Evolutionary conservation across 2,113 vertebrate genomes (phyloP).

Genomic region (Bufo gargarizans): DNA sequence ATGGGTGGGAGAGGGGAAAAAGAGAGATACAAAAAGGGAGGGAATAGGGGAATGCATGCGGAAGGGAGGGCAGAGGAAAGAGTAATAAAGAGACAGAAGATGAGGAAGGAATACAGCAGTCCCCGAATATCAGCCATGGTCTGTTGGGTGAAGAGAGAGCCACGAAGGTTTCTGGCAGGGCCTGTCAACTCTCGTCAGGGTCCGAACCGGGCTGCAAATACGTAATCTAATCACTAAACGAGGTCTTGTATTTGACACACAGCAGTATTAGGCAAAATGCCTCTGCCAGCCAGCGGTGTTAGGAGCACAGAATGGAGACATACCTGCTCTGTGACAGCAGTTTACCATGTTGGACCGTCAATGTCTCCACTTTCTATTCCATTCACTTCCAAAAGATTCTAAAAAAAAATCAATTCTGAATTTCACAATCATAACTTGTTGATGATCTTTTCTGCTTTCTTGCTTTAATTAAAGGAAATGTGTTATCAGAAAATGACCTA

Average conservation of each 20-base stretch:
- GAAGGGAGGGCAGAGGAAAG: constrained; percentile 51
- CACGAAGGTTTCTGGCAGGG: constrained; percentile 57
- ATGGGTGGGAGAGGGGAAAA: constrained; percentile 50
- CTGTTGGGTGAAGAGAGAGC: constrained; percentile 67
- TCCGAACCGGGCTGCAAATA: constrained; percentile 5
- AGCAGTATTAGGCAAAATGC: constrained; percentile 12
- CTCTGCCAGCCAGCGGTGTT: constrained; percentile 23
- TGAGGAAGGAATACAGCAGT: constrained; percentile 60
- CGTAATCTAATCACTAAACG: constrained; percentile 39
- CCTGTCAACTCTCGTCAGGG: constrained; percentile 54
- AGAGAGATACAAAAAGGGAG: constrained; percentile 58
- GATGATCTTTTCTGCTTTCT: not conserved
- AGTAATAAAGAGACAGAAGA: constrained; percentile 59
- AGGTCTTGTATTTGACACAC: constrained; percentile 32
- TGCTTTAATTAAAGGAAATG: not conserved
- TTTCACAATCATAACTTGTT: not conserved
- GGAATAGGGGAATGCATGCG: constrained; percentile 57
- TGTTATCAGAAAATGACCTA: too few species aligned
- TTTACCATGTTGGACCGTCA: constrained; percentile 18
- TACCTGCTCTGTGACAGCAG: constrained; percentile 42
- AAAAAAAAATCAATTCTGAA: not conserved
- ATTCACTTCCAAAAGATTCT: too few species aligned
- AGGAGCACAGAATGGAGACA: constrained; percentile 17
- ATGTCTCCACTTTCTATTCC: not conserved
- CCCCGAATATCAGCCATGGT: constrained; percentile 60